These are phyloP conservation scores for Alosa alosa DNA, from an alignment of 2,113 vertebrate species.

Conservation along the genomic window DNA sequence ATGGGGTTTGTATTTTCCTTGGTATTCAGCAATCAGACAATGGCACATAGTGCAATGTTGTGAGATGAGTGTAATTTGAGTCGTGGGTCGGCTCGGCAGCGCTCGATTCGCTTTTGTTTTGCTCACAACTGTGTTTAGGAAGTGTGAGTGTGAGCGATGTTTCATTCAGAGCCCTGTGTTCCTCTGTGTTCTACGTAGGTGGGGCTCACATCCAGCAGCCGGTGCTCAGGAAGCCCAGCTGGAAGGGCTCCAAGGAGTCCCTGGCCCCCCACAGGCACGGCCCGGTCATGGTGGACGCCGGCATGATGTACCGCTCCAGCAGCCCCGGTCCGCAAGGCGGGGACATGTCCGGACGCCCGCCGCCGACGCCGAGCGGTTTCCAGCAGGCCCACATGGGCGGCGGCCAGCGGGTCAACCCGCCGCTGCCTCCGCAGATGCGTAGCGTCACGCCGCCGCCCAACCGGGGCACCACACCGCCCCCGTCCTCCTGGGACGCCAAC, in stretches of 20 bases:
- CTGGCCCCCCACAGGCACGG: slow-evolving; percentile 83
- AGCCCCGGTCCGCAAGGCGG: slow-evolving; percentile 81
- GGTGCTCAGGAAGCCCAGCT: slow-evolving; percentile 87
- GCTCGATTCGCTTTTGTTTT: not conserved
- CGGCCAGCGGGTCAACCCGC: slow-evolving; percentile 88
- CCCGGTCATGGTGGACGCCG: slow-evolving; percentile 76
- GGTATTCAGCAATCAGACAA: not conserved
- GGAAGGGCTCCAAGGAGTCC: slow-evolving; percentile 97
- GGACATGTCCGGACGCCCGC: slow-evolving; percentile 77
- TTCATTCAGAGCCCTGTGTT: not conserved
- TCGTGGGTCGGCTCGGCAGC: not conserved
- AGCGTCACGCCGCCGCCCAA: slow-evolving; percentile 90
- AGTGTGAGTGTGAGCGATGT: not conserved
- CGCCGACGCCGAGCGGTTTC: slow-evolving; percentile 67
- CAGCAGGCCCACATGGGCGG: slow-evolving; percentile 77
- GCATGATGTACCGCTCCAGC: slow-evolving; percentile 82
- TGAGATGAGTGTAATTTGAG: not conserved
- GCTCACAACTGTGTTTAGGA: not conserved
- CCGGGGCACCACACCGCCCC: slow-evolving; percentile 79
- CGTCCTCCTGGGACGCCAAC: slow-evolving; percentile 85
- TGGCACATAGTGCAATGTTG: not conserved
- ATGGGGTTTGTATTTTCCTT: not conserved
- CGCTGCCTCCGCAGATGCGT: slow-evolving; percentile 83
- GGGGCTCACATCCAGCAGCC: slow-evolving; percentile 79
- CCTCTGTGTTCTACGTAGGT: slow-evolving; percentile 49